Conservation (phyloP, 2,113 vertebrate species). For the Dipodomys stephensi region DNA sequence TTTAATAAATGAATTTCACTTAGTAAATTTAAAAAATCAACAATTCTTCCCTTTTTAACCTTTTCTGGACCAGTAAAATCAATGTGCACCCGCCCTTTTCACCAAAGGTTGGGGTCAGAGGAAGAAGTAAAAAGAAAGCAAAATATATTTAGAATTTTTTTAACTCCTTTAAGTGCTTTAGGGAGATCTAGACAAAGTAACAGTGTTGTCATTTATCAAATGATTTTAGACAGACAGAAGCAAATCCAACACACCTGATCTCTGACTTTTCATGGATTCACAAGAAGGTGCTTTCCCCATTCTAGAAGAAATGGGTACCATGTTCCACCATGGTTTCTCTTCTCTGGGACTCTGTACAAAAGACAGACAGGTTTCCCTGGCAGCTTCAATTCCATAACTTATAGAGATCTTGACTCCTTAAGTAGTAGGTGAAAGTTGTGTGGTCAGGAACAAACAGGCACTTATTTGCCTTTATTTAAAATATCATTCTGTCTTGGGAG, state of each 20-base stretch:
- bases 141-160: neutral
- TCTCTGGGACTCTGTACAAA: neutral
- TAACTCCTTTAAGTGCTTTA: neutral
- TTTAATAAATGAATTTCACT: neutral
- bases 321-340: too few relatives aligned
- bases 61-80: neutral
- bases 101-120: neutral
- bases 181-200: neutral
- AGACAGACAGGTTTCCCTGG: too few relatives aligned
- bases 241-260: neutral
- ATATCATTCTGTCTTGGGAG: neutral
- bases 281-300: neutral
- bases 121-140: neutral
- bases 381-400: neutral
- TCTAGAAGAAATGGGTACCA: neutral
- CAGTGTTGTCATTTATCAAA: neutral
- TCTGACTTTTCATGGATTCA: neutral
- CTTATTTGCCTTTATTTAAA: slow-evolving; percentile 18
- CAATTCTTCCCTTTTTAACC: neutral
- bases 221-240: neutral
- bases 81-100: neutral
- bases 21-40: neutral
- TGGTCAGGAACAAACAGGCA: neutral
- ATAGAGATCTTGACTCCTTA: neutral
- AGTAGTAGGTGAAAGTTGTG: neutral